A percentile compares a stretch with the other conserved stretches of the same genome.
Evolutionary conservation across 2,888 invertebrate species (phyloP).

Genomic region (Asteroscopus sphinx): DNA sequence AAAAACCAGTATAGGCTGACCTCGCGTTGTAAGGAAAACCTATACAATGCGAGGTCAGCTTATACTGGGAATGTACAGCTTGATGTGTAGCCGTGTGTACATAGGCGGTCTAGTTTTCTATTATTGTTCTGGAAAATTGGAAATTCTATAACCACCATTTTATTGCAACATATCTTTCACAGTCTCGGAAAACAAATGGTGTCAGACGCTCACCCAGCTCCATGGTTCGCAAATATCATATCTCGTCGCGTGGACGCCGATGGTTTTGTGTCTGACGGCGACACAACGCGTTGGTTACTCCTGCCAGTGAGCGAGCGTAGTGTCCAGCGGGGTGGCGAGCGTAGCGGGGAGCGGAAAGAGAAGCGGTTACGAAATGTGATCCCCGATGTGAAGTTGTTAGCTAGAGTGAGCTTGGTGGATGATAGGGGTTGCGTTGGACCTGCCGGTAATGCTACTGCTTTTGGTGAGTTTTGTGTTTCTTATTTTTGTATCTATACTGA

Average conservation of each 20-base stretch:
- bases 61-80: no score
- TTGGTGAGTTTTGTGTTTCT: slow-evolving; percentile 79
- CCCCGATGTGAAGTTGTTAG: slow-evolving; percentile 75
- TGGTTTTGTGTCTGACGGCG: slow-evolving; percentile 71
- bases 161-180: slow-evolving; percentile 40
- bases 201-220: slow-evolving; percentile 75
- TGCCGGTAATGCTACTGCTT: slow-evolving; percentile 79
- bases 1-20: no score
- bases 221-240: slow-evolving; percentile 79
- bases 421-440: slow-evolving; percentile 80
- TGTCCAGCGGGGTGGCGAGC: slow-evolving; percentile 44
- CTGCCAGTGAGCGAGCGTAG: slow-evolving; percentile 70
- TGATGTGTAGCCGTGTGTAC: no score
- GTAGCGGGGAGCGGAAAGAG: slow-evolving; percentile 54
- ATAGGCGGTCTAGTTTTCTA: no score
- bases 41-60: no score
- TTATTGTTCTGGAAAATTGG: no score
- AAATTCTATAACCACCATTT: no score
- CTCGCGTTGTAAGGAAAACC: no score
- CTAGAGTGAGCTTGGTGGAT: slow-evolving; percentile 78
- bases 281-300: slow-evolving; percentile 66
- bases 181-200: slow-evolving; percentile 84
- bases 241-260: slow-evolving; percentile 66
- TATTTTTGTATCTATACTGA: no score
- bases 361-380: slow-evolving; percentile 48